Base-by-base conservation (phyloP, 2,113 vertebrate genomes). In the Chaetops frenatus region DNA sequence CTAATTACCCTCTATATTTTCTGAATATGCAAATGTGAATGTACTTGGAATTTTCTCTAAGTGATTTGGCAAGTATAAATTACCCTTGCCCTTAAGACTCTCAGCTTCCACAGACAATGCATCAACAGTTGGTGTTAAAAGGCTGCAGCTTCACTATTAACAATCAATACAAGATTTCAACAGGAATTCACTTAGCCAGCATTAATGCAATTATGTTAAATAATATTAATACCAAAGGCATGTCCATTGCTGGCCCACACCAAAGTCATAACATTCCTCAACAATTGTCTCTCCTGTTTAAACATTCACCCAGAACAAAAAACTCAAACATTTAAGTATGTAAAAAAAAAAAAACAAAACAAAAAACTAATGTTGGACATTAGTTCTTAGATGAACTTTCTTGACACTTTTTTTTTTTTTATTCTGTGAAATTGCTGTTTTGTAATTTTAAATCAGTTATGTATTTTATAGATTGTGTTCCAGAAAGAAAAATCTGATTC, bases 61-160 rank as follows among this genome's bases (percentile, higher is more conserved):
- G 89, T 85, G 93, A 94, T 95, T 96, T 97, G 90, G 85, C 88
- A 98, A 93, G 80, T 94, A 96, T 92, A 95, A 98, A 94, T 97
- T 97, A 92, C 86, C 90, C 71, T 97, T 97, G 94, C 94, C 95
- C 88, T 96, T 91, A 77, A 88, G 94, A 96, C 90, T 94, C 84
- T 35, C 7, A 36, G 65, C 57, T 95, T 97, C 74, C 72, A 67
- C 57, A 95, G 81, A 90, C 80, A 88, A 91, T 86, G 91, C 89
- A 97, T 97, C 96, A 95, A 95, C 95, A 97, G 84, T 92, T 92
- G 92, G 56, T 92, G 81, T 91, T 96, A 95, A 97, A 97, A 95
- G 93, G 62, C 78, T 95, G 45, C 40, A 95, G 86, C 94, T 96
- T 96, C 80, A 15, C 90, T 96, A 88, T 95, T 96, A 97, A 96